Percentiles rank a stretch among this genome's conserved stretches.
These are phyloP conservation scores for Myotis myotis DNA, from an alignment of 2,797 vertebrate species.

Conservation along the genomic window DNA sequence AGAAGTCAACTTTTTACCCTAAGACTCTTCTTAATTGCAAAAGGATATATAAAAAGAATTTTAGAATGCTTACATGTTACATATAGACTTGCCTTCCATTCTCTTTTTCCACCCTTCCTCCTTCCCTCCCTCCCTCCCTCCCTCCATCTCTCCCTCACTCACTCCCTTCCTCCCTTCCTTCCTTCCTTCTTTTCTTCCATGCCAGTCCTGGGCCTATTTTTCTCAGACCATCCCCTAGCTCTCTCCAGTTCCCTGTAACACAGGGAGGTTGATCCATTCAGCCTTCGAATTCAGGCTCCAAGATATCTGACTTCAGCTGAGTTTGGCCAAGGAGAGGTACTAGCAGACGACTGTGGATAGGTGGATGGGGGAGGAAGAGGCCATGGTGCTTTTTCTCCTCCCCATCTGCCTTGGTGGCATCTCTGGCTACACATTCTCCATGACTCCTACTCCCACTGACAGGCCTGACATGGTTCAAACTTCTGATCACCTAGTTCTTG, in stretches of 20 bases:
- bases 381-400: neutral
- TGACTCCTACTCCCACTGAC: neutral
- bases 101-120: neutral
- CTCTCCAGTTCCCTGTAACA: neutral
- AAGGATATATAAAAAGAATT: neutral
- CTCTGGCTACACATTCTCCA: neutral
- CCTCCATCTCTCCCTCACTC: neutral
- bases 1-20: constrained; percentile 13
- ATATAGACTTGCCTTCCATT: neutral
- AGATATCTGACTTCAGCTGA: neutral
- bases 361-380: neutral
- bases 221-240: neutral
- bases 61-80: neutral
- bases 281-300: neutral
- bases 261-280: neutral
- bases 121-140: neutral
- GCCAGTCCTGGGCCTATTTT: neutral
- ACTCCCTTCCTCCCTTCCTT: neutral
- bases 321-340: neutral
- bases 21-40: constrained; percentile 1
- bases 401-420: neutral
- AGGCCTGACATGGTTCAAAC: neutral
- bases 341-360: neutral
- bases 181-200: neutral
- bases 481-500: neutral